Evolutionary conservation across 2,113 vertebrate species (phyloP), one percentile per base, ranked within the genome.

Genomic region (Zosterops pallidus): DNA sequence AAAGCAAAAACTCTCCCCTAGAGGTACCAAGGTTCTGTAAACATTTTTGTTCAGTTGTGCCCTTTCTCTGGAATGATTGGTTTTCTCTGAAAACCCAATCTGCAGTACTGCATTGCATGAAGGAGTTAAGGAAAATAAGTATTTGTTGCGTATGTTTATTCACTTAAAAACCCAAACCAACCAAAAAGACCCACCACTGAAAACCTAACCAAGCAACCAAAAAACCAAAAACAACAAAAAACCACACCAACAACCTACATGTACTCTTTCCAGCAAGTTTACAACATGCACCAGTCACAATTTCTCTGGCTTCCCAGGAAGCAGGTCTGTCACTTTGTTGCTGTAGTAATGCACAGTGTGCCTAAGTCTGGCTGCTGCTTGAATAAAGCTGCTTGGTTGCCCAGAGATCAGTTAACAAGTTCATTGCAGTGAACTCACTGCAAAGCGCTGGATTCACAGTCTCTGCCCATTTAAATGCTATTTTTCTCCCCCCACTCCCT

Each of bases 271-370:
- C 74, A 92, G 57, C 83, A 86, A 70, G 65, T 68, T 90, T 86
- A 60, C 50, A 80, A 2, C n/a, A 24, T 35, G 24, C 65, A 35
- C 59, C 39, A 57, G 69, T 89, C 80, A 62, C 65, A 83, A 18
- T 39, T 42, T 82, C 39, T 10, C 59, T 77, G 79, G 67, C 89
- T 94, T 92, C 89, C 69, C 82, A 80, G 82, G 93, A 89, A 94
- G 55, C 0, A 5, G 16, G 33, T 77, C 53, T 92, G 78, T 77
- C 55, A 6, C 83, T 80, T 71, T 17, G 50, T 65, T 79, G 55
- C 70, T 85, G 31, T 59, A 41, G 49, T 81, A 53, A 52, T n/a
- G 60, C 77, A 33, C 35, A 50, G 16, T 11, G 10, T 55, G 3
- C 12, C 6, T 81, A 26, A 52, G 50, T 49, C 39, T 10, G 42